Evolutionary conservation across 2,113 vertebrate species (phyloP).

Genomic region (Pitta sordida): DNA sequence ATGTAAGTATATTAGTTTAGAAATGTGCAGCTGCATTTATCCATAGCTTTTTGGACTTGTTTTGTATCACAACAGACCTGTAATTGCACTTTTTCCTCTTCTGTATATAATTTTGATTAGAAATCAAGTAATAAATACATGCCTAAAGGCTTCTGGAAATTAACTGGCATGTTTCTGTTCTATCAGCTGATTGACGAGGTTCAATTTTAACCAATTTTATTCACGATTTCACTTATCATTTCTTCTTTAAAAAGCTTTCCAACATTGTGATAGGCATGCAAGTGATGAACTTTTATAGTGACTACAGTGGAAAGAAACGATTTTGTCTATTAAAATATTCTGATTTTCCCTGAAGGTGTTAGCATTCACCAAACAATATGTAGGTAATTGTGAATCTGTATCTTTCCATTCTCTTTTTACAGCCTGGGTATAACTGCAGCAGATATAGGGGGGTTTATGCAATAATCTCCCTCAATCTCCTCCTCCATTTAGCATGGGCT

Average conservation of each 20-base stretch:
- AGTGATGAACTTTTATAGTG: not conserved
- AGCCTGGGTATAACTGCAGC: not conserved
- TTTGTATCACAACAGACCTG: not conserved
- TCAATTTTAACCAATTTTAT: conserved; percentile 34
- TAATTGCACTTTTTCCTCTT: conserved; percentile 27
- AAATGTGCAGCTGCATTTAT: conserved; percentile 14
- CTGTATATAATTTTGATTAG: conserved; percentile 39
- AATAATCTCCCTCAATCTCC: not conserved
- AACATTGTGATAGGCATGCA: not conserved
- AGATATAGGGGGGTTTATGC: not conserved
- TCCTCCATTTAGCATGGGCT: not conserved
- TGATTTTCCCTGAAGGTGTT: not conserved
- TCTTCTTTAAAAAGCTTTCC: conserved; percentile 13
- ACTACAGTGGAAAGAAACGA: not conserved
- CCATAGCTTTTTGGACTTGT: conserved; percentile 14
- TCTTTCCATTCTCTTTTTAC: not conserved
- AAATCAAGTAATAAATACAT: conserved; percentile 38
- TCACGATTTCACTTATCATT: not conserved
- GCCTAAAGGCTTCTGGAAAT: conserved; percentile 51
- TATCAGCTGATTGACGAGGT: conserved; percentile 5
- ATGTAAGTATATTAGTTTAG: conserved; percentile 40
- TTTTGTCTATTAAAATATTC: conserved; percentile 36
- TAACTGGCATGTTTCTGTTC: conserved; percentile 10
- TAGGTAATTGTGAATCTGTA: not conserved
- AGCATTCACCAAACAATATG: not conserved